A percentile compares a stretch with the other conserved stretches of the same genome.
These are phyloP conservation scores for Diplodus sargus DNA, from an alignment of 2,797 vertebrate genomes.

Conservation along the genomic window DNA sequence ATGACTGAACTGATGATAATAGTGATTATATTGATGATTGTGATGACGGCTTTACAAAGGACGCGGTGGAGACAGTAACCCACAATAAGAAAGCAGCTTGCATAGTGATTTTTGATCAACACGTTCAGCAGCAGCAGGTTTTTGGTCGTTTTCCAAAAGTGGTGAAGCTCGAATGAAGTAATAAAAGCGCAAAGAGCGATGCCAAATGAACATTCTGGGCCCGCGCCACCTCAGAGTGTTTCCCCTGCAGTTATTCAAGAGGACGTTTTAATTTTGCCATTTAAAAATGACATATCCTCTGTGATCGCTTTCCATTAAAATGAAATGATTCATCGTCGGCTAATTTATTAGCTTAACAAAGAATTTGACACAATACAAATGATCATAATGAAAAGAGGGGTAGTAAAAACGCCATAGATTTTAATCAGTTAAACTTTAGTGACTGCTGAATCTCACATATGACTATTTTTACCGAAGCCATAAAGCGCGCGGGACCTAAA, in stretches of 20 bases:
- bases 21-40: conserved; percentile 3
- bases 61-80: conserved; percentile 3
- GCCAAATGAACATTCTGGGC: conserved; percentile 38
- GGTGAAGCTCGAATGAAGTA: conserved; percentile 13
- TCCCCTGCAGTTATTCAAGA: conserved; percentile 1
- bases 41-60: conserved; percentile 11
- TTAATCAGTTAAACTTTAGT: conserved; percentile 12
- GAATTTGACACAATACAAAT: neutral
- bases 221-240: neutral
- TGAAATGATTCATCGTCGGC: neutral
- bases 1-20: neutral
- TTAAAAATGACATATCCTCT: conserved; percentile 4
- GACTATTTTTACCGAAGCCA: conserved; percentile 11
- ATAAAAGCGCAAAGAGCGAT: neutral
- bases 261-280: conserved; percentile 21
- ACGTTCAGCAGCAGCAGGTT: neutral
- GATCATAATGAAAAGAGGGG: neutral
- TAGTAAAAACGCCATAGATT: neutral
- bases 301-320: neutral
- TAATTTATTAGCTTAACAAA: conserved; percentile 1
- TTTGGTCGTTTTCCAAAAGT: conserved; percentile 4
- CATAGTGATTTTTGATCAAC: neutral
- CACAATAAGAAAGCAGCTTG: neutral
- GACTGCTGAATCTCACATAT: neutral
- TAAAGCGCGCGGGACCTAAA: conserved; percentile 27